These are phyloP conservation scores for Machimus atricapillus DNA, from an alignment of 2,888 invertebrate genomes.

Conservation along the genomic window DNA sequence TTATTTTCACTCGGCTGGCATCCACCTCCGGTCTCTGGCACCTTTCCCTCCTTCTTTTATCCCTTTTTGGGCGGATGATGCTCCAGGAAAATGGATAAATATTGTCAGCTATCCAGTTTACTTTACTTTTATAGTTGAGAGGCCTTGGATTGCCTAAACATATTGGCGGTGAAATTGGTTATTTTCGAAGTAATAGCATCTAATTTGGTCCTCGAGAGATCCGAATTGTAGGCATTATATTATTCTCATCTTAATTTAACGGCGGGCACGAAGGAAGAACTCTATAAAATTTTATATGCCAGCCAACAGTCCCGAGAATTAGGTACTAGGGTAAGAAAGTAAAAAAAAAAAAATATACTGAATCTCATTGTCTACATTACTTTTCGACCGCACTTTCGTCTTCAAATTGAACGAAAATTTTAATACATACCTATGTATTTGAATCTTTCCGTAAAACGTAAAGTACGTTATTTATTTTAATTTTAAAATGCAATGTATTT, in stretches of 20 bases:
- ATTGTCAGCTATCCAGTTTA: conserved; percentile 36
- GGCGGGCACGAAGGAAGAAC: not conserved
- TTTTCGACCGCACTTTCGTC: not conserved
- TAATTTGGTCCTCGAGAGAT: conserved; percentile 6
- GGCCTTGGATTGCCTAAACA: conserved; percentile 30
- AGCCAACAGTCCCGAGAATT: not conserved
- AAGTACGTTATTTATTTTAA: not conserved
- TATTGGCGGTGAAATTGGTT: conserved; percentile 28
- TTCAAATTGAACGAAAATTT: not conserved
- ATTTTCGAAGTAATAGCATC: conserved; percentile 27
- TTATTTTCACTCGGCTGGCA: conserved; percentile 40
- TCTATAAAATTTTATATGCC: conserved; percentile 10
- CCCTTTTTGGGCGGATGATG: conserved; percentile 14
- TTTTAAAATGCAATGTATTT: not conserved
- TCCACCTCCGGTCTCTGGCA: conserved; percentile 23
- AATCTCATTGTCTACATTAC: not conserved
- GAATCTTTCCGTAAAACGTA: not conserved
- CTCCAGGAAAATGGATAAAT: conserved; percentile 36
- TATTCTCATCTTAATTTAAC: conserved; percentile 22
- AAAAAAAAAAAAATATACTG: not conserved
- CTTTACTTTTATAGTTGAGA: conserved; percentile 39
- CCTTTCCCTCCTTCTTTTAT: not conserved
- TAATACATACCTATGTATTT: too few species aligned
- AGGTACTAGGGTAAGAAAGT: not conserved
- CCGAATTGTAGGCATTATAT: not conserved